These are phyloP conservation scores for Brachionus angularis DNA, from an alignment of 1,140 invertebrate species.

Conservation along the genomic window DNA sequence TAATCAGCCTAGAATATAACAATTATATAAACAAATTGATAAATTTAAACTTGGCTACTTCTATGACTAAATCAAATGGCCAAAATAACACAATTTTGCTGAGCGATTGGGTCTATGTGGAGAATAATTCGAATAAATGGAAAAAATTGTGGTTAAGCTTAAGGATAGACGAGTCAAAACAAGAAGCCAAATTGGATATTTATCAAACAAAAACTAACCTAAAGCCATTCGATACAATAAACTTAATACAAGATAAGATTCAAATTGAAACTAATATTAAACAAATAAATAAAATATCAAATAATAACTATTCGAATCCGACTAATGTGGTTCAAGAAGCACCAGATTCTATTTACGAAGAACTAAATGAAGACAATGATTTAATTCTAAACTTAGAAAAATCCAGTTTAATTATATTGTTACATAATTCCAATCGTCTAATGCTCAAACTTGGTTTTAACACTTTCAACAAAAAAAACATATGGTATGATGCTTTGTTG, in stretches of 20 bases:
- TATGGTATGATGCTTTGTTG: conserved; percentile 39
- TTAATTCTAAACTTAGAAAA: conserved; percentile 29
- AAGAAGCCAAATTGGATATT: conserved; percentile 30
- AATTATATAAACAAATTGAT: conserved; percentile 40
- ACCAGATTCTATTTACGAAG: conserved; percentile 24
- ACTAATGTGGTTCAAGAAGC: neutral
- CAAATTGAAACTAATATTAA: conserved; percentile 28
- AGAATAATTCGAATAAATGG: conserved; percentile 31
- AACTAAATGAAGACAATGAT: conserved; percentile 28
- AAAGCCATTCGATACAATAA: conserved; percentile 39
- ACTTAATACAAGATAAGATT: conserved; percentile 35
- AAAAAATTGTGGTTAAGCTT: conserved; percentile 34
- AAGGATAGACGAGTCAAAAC: conserved; percentile 14
- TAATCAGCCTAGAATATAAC: conserved; percentile 30
- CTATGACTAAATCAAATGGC: neutral
- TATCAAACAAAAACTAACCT: conserved; percentile 32
- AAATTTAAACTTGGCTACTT: neutral
- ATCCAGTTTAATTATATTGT: neutral
- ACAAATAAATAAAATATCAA: neutral
- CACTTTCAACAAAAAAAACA: conserved; percentile 30
- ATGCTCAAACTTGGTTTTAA: conserved; percentile 24
- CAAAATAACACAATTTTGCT: conserved; percentile 4
- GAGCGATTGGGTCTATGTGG: conserved; percentile 20
- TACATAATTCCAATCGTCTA: neutral
- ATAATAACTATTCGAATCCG: neutral